Percentiles rank a stretch among this genome's conserved stretches.
Evolutionary conservation across 1,140 invertebrate species (phyloP).

Genomic region (Bradynema listronoti): DNA sequence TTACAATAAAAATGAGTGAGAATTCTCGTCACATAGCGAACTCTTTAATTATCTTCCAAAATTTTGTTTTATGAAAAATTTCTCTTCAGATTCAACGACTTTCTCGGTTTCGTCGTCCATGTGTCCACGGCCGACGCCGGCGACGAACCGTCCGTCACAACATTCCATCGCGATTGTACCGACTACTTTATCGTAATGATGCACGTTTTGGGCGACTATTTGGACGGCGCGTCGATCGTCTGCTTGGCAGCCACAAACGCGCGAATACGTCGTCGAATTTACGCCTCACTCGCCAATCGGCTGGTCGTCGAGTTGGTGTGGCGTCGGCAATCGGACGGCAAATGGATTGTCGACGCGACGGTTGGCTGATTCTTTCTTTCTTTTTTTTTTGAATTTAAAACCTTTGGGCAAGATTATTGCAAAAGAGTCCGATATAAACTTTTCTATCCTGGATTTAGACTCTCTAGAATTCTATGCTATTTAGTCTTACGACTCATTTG

Average conservation of each 20-base stretch:
- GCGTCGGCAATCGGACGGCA: neutral
- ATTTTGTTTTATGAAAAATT: no score
- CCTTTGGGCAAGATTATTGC: neutral
- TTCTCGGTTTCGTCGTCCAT: neutral
- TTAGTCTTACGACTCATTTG: no score
- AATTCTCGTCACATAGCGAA: no score
- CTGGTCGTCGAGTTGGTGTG: neutral
- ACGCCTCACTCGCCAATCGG: neutral
- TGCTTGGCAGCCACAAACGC: neutral
- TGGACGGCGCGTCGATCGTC: neutral
- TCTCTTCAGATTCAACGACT: neutral
- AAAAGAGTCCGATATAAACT: no score
- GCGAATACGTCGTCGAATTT: neutral
- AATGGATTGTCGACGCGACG: neutral
- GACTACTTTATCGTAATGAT: no score
- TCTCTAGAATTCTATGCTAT: no score
- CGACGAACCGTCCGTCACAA: no score
- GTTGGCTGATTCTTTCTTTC: neutral
- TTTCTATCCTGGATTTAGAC: no score
- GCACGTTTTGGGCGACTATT: neutral
- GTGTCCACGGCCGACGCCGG: no score
- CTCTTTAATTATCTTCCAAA: no score
- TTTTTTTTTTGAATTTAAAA: slow-evolving; percentile 1
- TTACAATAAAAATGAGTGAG: no score
- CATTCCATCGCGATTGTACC: no score